Percentiles rank a stretch among this genome's conserved stretches.
Evolutionary conservation across 2,888 invertebrate genomes (phyloP).

Genomic region (Drosophila demipolita): DNA sequence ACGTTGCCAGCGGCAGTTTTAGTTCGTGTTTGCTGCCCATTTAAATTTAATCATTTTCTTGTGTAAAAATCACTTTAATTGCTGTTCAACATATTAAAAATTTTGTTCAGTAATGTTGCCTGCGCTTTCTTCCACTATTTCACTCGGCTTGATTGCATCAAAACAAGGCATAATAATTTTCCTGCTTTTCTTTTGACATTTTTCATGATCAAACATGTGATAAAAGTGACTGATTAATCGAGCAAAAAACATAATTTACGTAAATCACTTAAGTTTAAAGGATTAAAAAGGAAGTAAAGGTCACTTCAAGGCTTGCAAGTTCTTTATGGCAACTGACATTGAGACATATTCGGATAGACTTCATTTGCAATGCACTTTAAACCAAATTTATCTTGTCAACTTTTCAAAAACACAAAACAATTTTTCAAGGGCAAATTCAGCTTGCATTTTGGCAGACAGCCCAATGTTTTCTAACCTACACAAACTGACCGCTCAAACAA

Average conservation of each 20-base stretch:
- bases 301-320: neutral
- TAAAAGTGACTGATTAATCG: constrained; percentile 43
- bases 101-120: constrained; percentile 64
- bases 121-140: constrained; percentile 25
- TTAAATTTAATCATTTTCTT: constrained; percentile 71
- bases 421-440: constrained; percentile 22
- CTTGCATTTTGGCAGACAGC: constrained; percentile 22
- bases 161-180: constrained; percentile 45
- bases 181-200: constrained; percentile 9
- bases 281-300: neutral
- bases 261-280: neutral
- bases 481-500: constrained; percentile 6
- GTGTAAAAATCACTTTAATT: constrained; percentile 73
- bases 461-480: constrained; percentile 25
- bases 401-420: neutral
- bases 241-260: constrained; percentile 21
- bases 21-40: constrained; percentile 55
- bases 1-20: constrained; percentile 13
- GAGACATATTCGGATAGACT: neutral
- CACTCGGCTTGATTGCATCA: constrained; percentile 45
- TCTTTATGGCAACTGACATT: neutral
- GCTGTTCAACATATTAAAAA: constrained; percentile 72
- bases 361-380: constrained; percentile 1
- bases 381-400: neutral
- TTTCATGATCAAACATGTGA: constrained; percentile 44